Conservation (phyloP, 2,888 invertebrate genomes). For the Drosophila peninsularis region DNA sequence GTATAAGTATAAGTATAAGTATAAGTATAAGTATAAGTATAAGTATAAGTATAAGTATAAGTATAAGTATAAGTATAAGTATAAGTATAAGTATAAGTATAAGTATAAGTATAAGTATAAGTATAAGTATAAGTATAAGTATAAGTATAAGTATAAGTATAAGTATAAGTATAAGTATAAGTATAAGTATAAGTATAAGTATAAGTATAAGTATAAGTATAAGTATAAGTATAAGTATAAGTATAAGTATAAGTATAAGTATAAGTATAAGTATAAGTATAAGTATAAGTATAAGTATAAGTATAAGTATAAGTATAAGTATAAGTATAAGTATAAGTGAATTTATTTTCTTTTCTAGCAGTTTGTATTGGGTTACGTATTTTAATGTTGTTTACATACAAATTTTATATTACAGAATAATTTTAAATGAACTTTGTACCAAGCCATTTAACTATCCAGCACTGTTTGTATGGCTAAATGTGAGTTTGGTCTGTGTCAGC, state of each 20-base stretch:
- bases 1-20: constrained; percentile 5
- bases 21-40: constrained; percentile 2
- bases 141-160: constrained; percentile 4
- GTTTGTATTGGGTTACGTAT: background rate
- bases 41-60: constrained; percentile 4
- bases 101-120: constrained; percentile 4
- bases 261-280: constrained; percentile 6
- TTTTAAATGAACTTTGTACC: background rate
- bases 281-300: constrained; percentile 5
- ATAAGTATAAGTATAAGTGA: background rate
- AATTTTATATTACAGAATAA: background rate
- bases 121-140: constrained; percentile 5
- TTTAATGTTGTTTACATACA: background rate
- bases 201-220: constrained; percentile 4
- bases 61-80: constrained; percentile 2
- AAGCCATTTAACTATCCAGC: background rate
- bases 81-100: constrained; percentile 3
- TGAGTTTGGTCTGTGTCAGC: constrained; percentile 48
- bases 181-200: constrained; percentile 4
- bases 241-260: constrained; percentile 4
- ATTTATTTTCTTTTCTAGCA: background rate
- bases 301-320: constrained; percentile 5
- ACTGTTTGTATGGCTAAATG: constrained; percentile 29
- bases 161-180: constrained; percentile 4
- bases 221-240: constrained; percentile 2